Conservation (phyloP, 2,113 vertebrate genomes). For the Isurus oxyrinchus region DNA sequence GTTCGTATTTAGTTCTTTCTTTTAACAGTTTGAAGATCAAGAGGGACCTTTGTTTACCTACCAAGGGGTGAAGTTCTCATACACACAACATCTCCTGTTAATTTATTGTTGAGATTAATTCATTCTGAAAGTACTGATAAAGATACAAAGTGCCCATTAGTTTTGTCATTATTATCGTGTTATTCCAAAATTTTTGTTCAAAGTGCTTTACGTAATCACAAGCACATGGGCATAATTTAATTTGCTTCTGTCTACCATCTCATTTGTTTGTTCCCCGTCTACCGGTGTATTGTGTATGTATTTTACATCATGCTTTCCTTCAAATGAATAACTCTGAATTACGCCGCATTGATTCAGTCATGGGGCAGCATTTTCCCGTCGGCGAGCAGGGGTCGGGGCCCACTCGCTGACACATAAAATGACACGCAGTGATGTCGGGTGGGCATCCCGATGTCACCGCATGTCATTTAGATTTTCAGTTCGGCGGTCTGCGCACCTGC, state of each 20-base stretch:
- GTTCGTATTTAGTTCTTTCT: neutral
- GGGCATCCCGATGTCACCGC: too few species aligned
- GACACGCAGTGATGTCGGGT: too few species aligned
- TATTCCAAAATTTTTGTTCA: neutral
- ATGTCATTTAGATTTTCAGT: too few species aligned
- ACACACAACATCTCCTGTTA: neutral
- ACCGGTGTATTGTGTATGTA: neutral
- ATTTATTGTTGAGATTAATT: neutral
- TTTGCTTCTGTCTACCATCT: neutral
- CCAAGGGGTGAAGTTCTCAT: neutral
- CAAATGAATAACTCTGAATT: neutral
- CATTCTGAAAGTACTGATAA: neutral
- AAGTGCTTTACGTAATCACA: neutral
- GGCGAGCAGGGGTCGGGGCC: too few species aligned
- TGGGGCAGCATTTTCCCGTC: too few species aligned
- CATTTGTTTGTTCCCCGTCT: neutral
- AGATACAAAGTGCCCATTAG: neutral
- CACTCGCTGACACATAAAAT: too few species aligned
- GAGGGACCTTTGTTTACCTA: neutral
- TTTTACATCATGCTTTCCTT: neutral
- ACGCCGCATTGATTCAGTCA: neutral
- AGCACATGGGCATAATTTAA: too few species aligned
- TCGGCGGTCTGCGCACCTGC: too few species aligned
- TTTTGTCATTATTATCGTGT: neutral
- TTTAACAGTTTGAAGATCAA: neutral